Evolutionary conservation across 2,797 vertebrate species (phyloP), one percentile per base, ranked within the genome.

Genomic region (Enteromius anoplus): DNA sequence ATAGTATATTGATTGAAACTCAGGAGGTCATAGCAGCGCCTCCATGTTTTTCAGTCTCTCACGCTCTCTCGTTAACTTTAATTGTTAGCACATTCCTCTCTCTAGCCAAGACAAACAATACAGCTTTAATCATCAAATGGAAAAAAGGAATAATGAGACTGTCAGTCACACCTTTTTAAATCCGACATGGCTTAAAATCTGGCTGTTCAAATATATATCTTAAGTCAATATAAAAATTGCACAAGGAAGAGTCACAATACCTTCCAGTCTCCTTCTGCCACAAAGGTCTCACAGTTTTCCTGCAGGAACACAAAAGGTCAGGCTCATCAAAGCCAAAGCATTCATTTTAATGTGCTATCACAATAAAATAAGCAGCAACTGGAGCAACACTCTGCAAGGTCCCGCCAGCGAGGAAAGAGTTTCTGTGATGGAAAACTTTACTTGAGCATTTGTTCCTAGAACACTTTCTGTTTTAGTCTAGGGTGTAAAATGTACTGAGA

Each of bases 211-310:
- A 49, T 60, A 2, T 4, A 53, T 26, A 40, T 15, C 19, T 21
- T 34, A 45, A n/a, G 40, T 51, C 15, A 62, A 15, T 23, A 62
- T 26, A 42, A 77, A 53, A 49, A 37, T 21, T 21, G 4, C 68
- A 47, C 12, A 55, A 14, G 21, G 45, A 32, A 75, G 17, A 45
- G 58, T 29, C 29, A 14, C 71, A 91, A 84, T 95, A 96, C 95
- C 95, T 96, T 96, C 96, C 96, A 96, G 86, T 96, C 94, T 87
- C 90, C 90, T 2, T 90, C 1, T 0, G 91, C 88, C 69, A 95
- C 91, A 86, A 96, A 95, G 77, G 92, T 87, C 12, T 96, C 95
- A 0, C 93, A 92, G 87, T 92, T 94, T 81, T 96, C 96, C 94
- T 95, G 89, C 19, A 89, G 87, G 71, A 62, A 84, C 83, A 84